phyloP scores from a whole-genome alignment of 2,113 vertebrate species.

The Myxocyprinus asiaticus region DNA sequence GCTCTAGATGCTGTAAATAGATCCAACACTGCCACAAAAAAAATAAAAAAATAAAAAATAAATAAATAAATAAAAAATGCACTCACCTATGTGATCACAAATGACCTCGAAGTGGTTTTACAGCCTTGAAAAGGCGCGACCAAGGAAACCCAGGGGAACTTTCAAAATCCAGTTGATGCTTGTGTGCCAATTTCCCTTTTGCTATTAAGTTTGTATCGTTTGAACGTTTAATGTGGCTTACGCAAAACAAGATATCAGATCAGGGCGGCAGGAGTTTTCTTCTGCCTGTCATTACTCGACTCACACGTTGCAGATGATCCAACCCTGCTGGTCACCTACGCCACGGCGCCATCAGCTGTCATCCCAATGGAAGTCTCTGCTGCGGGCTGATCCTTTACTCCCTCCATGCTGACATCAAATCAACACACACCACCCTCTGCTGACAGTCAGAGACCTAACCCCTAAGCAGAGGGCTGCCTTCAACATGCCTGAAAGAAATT shows the following conservation, averaged over 20 bases:
- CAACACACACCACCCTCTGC: conserved; percentile 65
- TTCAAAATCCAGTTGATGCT: conserved; percentile 18
- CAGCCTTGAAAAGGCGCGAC: not conserved
- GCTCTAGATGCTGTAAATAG: too few relatives aligned
- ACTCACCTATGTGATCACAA: conserved; percentile 24
- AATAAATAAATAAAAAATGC: too few relatives aligned
- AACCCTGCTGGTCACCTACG: conserved; percentile 28
- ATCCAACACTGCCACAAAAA: too few relatives aligned
- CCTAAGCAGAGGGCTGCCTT: conserved; percentile 51
- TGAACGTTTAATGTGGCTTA: not conserved
- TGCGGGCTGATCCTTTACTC: conserved; percentile 40
- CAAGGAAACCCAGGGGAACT: not conserved
- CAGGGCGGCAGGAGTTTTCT: not conserved
- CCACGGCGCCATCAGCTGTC: conserved; percentile 70
- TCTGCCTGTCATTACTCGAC: not conserved
- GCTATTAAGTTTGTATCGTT: conserved; percentile 18
- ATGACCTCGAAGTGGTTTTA: not conserved
- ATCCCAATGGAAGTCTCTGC: conserved; percentile 53
- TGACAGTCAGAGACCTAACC: conserved; percentile 7
- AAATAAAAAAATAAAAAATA: too few relatives aligned
- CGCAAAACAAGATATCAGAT: not conserved
- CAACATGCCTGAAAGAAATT: conserved; percentile 69
- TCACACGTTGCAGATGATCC: conserved; percentile 10
- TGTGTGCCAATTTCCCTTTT: conserved; percentile 9
- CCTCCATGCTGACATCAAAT: conserved; percentile 68